These are phyloP conservation scores for Megamerina dolium DNA, from an alignment of 2,888 invertebrate genomes.

Conservation along the genomic window DNA sequence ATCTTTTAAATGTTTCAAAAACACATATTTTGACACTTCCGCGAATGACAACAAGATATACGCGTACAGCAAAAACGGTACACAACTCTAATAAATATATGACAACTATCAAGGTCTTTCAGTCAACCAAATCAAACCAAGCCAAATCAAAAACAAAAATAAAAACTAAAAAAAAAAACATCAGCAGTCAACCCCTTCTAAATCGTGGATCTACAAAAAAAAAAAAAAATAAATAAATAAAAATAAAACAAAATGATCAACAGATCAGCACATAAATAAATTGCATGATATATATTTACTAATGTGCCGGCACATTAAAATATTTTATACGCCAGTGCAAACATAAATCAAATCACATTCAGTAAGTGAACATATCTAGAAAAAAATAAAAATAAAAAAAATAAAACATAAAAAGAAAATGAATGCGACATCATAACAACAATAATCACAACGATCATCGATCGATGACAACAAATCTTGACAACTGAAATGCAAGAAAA, in stretches of 20 bases:
- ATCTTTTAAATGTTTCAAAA: background rate
- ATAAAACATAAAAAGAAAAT: background rate
- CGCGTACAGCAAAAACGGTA: background rate
- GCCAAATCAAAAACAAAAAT: too few relatives aligned
- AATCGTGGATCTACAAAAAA: too few relatives aligned
- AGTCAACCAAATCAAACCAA: too few relatives aligned
- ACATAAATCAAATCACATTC: constrained; percentile 22
- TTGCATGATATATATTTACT: constrained; percentile 18
- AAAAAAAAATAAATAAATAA: too few relatives aligned
- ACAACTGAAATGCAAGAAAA: constrained; percentile 17
- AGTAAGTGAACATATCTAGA: background rate
- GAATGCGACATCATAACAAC: background rate
- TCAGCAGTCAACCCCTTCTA: too few relatives aligned
- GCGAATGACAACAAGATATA: too few relatives aligned
- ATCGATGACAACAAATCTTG: constrained; percentile 19
- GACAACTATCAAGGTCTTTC: too few relatives aligned
- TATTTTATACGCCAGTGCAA: constrained; percentile 20
- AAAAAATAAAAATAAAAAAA: too few relatives aligned
- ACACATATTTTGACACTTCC: background rate
- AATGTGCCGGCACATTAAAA: constrained; percentile 23
- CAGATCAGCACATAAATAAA: constrained; percentile 4
- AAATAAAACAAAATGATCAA: too few relatives aligned
- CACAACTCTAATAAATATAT: too few relatives aligned
- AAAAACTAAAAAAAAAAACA: too few relatives aligned
- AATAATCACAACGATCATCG: constrained; percentile 11